Base-by-base conservation (phyloP, 1,140 invertebrate species). In the Andricus grossulariae region DNA sequence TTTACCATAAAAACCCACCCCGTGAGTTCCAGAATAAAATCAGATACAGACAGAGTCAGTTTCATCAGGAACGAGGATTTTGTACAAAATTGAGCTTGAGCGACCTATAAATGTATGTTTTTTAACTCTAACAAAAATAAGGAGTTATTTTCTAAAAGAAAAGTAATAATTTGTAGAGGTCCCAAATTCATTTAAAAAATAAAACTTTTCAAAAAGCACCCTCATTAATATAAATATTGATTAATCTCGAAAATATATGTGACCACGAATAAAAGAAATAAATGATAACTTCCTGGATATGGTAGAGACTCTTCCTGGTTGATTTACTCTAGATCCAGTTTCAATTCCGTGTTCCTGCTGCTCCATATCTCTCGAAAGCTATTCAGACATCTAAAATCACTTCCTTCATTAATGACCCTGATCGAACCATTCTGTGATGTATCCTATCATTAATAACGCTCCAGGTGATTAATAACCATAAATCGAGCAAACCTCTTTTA, bases 261-360 rank as follows among this genome's bases (percentile, higher is more conserved):
- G 19, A 60, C 2, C 7, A 25, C 7, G 12, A 60, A 60, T 60
- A 7, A 19, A 57, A 72, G 16, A 73, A 76, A 73, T 49, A 76
- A 80, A 78, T 49, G 75, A 81, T 79, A 76, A 84, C 83, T 85
- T 85, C 80, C 84, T 83, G 18, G 50, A 79, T 77, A 75, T 71
- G 52, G 74, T 25, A 50, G 15, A 74, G 74, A 71, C 72, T 85
- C 83, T 87, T 87, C 86, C 86, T 84, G 74, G 76, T 84, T 73
- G 74, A 81, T 77, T 75, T 57, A 71, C 73, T 74, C 80, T 19
- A 83, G 84, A 86, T 87, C 85, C 81, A 84, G 85, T 86, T 87
- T 86, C 81, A 80, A 84, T 80, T 82, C 72, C 80, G 77, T 81
- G 79, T 84, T 85, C 81, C 76, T 81, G 83, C 75, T 78, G 74